Conservation (phyloP, 2,888 invertebrate genomes). For the Phaedon cochleariae region DNA sequence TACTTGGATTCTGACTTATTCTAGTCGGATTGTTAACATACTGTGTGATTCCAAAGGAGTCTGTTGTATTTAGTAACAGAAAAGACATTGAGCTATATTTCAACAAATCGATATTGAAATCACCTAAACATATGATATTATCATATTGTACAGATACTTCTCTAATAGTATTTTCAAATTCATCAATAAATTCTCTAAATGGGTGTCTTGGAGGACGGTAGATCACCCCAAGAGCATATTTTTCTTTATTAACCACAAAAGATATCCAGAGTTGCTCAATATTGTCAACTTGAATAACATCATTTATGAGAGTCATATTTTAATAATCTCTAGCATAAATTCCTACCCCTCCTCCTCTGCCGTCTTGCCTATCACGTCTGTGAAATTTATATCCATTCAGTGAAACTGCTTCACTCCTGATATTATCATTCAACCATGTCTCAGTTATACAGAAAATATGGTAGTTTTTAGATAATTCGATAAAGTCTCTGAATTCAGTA, state of each 20-base stretch:
- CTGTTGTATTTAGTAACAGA: background rate
- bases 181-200: background rate
- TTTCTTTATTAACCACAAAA: background rate
- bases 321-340: background rate
- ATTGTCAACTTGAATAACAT: background rate
- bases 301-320: background rate
- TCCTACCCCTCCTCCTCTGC: background rate
- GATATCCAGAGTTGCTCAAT: background rate
- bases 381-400: no score
- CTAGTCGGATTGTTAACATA: slow-evolving; percentile 1
- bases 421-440: background rate
- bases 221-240: slow-evolving; percentile 1
- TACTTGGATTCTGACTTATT: background rate
- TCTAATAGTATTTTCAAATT: background rate
- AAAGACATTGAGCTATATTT: background rate
- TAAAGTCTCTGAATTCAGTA: background rate
- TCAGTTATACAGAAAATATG: background rate
- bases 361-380: background rate
- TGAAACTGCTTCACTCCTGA: background rate
- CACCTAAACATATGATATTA: slow-evolving; percentile 1
- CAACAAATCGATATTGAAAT: background rate
- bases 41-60: background rate
- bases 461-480: background rate
- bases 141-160: background rate
- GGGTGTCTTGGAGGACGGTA: background rate